These are phyloP conservation scores for Nycticebus coucang DNA, from an alignment of 2,113 vertebrate genomes.

Conservation along the genomic window DNA sequence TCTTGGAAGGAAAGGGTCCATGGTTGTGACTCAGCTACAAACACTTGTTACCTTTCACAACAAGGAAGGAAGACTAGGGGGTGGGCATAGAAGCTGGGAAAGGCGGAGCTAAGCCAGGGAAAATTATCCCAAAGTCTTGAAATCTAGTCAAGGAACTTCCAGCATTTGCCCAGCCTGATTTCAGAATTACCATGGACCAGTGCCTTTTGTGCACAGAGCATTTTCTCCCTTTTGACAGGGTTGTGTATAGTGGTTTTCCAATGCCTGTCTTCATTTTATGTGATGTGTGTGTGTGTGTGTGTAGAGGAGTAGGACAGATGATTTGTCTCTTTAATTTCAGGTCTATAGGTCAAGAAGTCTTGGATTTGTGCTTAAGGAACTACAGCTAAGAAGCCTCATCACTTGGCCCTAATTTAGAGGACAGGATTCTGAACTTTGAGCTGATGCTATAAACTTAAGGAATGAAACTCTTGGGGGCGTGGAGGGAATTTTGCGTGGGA, in stretches of 20 bases:
- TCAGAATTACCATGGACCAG: not conserved
- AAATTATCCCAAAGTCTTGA: not conserved
- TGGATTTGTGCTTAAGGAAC: not conserved
- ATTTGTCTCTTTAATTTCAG: not conserved
- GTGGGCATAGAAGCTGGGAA: not conserved
- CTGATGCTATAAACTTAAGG: not conserved
- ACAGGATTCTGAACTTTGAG: not conserved
- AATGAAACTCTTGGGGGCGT: not conserved
- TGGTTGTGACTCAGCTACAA: not conserved
- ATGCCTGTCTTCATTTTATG: not conserved
- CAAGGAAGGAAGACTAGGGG: not conserved
- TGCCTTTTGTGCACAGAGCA: not conserved
- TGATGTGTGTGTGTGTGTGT: not conserved
- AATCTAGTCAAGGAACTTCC: not conserved
- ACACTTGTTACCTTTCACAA: not conserved
- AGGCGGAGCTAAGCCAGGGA: not conserved
- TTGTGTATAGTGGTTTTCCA: not conserved
- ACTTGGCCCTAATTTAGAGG: not conserved
- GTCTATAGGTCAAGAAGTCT: not conserved
- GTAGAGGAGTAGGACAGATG: not conserved
- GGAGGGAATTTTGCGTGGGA: not conserved
- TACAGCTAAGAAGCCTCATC: not conserved
- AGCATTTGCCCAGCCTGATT: not conserved
- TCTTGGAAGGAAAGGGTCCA: not conserved
- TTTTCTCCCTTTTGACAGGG: not conserved